Evolutionary conservation across 1,140 invertebrate genomes (phyloP).

Genomic region (Aricia agestis): DNA sequence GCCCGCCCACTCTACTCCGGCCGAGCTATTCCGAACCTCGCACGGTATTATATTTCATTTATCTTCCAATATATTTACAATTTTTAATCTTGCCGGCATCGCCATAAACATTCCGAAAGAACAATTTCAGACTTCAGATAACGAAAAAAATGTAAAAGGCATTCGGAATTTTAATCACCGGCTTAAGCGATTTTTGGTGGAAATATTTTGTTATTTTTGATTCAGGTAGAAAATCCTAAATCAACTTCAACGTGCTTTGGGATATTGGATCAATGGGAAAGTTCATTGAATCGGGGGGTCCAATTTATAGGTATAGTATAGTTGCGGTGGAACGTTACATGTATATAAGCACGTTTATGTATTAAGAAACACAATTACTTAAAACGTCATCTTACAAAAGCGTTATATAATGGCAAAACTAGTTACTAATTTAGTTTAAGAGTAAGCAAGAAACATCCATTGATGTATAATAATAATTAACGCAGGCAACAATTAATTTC

Average conservation of each 20-base stretch:
- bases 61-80: constrained; percentile 35
- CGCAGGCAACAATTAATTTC: too few species aligned
- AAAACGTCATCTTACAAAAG: too few species aligned
- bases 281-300: too few species aligned
- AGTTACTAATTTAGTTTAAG: too few species aligned
- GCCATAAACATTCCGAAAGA: constrained; percentile 29
- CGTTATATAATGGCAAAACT: too few species aligned
- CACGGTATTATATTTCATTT: constrained; percentile 37
- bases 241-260: neutral
- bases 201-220: neutral
- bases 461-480: too few species aligned
- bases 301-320: too few species aligned
- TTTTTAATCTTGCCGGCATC: constrained; percentile 33
- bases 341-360: too few species aligned
- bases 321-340: too few species aligned
- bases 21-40: constrained; percentile 12
- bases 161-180: constrained; percentile 7
- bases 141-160: neutral
- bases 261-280: neutral
- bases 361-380: too few species aligned
- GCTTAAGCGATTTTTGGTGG: neutral
- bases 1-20: constrained; percentile 23
- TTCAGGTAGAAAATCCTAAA: neutral
- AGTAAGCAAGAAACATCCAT: too few species aligned
- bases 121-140: constrained; percentile 22